Conservation (phyloP, 2,113 vertebrate species). For the Mormyrus iriodes region DNA sequence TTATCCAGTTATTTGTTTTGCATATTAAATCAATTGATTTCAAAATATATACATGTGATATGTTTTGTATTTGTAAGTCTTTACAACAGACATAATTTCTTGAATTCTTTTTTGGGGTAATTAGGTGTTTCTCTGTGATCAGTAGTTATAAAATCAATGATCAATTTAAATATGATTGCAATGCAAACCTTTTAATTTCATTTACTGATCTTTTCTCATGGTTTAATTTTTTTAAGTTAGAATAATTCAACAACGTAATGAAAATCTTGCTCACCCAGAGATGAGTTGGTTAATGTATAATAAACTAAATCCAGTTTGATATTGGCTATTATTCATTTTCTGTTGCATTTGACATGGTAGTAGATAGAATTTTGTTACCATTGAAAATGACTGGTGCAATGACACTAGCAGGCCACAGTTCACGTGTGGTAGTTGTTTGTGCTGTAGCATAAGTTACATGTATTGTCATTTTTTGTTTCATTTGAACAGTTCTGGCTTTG, state of each 20-base stretch:
- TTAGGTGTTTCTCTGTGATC: not conserved
- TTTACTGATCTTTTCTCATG: not conserved
- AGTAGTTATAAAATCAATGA: not conserved
- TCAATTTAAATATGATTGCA: not conserved
- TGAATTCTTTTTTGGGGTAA: not conserved
- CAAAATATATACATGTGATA: slow-evolving; percentile 30
- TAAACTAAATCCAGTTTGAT: not conserved
- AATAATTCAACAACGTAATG: not conserved
- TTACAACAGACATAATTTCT: slow-evolving; percentile 30
- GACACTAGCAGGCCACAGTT: not conserved
- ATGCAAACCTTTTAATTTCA: not conserved
- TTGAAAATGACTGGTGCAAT: not conserved
- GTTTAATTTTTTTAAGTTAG: not conserved
- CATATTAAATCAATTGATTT: slow-evolving; percentile 34
- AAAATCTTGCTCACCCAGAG: not conserved
- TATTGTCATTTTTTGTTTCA: not conserved
- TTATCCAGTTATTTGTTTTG: slow-evolving; percentile 36
- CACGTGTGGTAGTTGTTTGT: not conserved
- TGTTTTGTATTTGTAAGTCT: slow-evolving; percentile 28
- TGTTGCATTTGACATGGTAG: not conserved
- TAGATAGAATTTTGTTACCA: not conserved
- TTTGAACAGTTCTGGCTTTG: not conserved
- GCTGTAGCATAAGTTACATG: not conserved
- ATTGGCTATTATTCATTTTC: not conserved
- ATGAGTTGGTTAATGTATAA: not conserved